Conservation (phyloP, 2,888 invertebrate species). For the Clitarchus hookeri region DNA sequence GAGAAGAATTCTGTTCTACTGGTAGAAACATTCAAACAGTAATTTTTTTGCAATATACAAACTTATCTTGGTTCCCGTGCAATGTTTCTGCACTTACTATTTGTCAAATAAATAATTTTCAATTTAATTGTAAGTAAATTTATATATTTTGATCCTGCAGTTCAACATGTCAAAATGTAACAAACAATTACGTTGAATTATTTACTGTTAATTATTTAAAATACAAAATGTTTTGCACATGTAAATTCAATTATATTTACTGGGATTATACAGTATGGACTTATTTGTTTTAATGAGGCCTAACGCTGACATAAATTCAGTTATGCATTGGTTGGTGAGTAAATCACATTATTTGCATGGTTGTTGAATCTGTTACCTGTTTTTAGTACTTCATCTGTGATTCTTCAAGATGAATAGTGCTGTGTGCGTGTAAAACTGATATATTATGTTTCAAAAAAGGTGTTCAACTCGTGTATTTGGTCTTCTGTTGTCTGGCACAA, state of each 20-base stretch:
- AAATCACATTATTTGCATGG: not conserved
- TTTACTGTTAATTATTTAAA: not conserved
- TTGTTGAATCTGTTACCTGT: not conserved
- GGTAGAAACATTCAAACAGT: no score
- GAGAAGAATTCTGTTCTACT: no score
- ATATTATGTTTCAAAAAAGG: not conserved
- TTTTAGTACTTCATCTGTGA: not conserved
- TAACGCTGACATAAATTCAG: not conserved
- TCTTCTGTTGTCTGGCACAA: not conserved
- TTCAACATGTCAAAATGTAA: no score
- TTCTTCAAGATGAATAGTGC: no score
- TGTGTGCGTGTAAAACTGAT: not conserved
- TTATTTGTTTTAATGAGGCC: not conserved
- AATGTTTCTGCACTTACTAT: no score
- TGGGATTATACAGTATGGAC: not conserved
- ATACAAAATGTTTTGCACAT: not conserved
- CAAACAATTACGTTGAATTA: no score
- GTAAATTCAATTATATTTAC: not conserved
- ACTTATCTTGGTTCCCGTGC: no score
- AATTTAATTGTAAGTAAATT: no score
- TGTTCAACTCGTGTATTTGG: not conserved
- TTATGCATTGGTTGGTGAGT: not conserved
- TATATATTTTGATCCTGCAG: no score
- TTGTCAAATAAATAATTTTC: no score
- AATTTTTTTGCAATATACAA: no score